Evolutionary conservation across 2,888 invertebrate genomes (phyloP), one percentile per base, ranked within the genome.

Genomic region (Microchrysa polita): DNA sequence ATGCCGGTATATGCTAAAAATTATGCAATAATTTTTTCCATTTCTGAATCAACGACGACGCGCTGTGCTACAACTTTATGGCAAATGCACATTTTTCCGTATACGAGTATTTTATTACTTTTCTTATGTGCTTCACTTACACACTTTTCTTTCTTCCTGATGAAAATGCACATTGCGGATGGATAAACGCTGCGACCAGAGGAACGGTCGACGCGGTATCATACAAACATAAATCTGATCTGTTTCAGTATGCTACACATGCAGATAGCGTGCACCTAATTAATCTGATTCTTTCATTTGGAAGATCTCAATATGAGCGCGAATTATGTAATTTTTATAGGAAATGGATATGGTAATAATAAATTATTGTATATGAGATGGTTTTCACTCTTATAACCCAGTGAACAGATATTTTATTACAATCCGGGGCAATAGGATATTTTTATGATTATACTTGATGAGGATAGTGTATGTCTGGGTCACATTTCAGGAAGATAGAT

Each of bases 81-180:
- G 59, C 20, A 27, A n/a, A 22, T 59, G 59, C 59, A n/a, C n/a
- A 59, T 59, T 59, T 59, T 59, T 59, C 59, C 59, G 59, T 59
- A 23, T 59, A n/a, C n/a, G n/a, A n/a, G n/a, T n/a, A n/a, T n/a
- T n/a, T 59, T 59, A 22, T n/a, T n/a, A 14, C 59, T 23, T 59
- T 59, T 59, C 59, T 59, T 27, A n/a, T n/a, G 22, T 59, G 59
- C 59, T 59, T 59, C 59, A 59, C 59, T 34, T 34, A 27, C 23
- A 27, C 59, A 12, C 16, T 10, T 48, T 59, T 22, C 16, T 48
- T 59, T 22, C 59, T 59, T 59, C 59, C 59, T 59, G 59, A 22
- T 59, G 57, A n/a, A 34, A 34, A 34, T 48, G 48, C 48, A n/a
- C 10, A 34, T 34, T 34, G 27, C 27, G 4, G 27, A 2, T 34